A percentile compares a stretch with the other conserved stretches of the same genome.
Conservation (phyloP, 2,888 invertebrate species). For the Metalampra italica region DNA sequence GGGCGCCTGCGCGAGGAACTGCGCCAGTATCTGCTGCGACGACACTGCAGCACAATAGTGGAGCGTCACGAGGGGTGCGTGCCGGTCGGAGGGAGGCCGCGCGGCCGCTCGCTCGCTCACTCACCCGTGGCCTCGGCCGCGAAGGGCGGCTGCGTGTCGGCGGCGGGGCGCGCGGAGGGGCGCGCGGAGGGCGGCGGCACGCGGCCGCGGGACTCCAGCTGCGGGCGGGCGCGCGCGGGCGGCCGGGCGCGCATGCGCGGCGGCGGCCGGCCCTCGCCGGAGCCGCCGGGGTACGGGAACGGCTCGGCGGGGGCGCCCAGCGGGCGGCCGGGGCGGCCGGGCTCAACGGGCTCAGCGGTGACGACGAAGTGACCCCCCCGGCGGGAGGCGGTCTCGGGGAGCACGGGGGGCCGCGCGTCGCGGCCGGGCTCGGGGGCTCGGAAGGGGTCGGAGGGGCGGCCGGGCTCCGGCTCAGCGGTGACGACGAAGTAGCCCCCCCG, state of each 20-base stretch:
- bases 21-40: constrained; percentile 38
- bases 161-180: background rate
- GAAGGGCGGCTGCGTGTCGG: background rate
- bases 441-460: background rate
- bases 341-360: background rate
- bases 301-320: background rate
- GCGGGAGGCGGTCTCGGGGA: background rate
- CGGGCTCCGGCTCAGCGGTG: background rate
- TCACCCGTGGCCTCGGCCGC: background rate
- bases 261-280: background rate
- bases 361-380: background rate
- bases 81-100: no score
- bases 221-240: background rate
- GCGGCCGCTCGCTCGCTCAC: no score
- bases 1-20: constrained; percentile 42
- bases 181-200: background rate
- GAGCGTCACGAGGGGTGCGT: no score
- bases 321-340: background rate
- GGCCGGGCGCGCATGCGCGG: background rate
- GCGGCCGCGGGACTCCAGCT: background rate
- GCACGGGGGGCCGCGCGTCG: background rate
- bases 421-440: background rate
- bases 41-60: constrained; percentile 27
- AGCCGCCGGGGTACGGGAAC: background rate
- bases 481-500: background rate